Evolutionary conservation across 2,797 vertebrate species (phyloP), one percentile per base, ranked within the genome.

Genomic region (Neosalanx taihuensis): DNA sequence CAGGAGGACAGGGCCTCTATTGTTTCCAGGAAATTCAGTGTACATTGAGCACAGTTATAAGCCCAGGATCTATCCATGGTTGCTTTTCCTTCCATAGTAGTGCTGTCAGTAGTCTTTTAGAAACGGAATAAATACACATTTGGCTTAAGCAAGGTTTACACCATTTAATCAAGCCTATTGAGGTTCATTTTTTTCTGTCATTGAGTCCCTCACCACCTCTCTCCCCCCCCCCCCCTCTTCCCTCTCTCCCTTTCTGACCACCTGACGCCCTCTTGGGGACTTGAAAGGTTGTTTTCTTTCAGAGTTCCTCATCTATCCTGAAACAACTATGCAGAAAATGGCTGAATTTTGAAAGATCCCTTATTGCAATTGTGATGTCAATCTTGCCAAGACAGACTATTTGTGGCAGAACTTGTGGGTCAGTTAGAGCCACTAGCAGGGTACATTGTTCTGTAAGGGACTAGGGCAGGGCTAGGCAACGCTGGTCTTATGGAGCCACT

Each of bases 221-320:
- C 49, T 3, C 15, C 4, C 49, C 17, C 49, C 17, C 49, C 9
- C 35, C 35, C 2, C 35, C 17, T 13, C 17, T 9, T 49, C 46
- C 15, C 49, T 17, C 2, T 53, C 49, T 53, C 15, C 17, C 49
- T 53, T 15, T 53, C 49, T 53, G 49, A 15, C 49, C 49, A 53
- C 17, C 17, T 53, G 49, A 20, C 57, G 57, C 57, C 57, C 57
- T 59, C 57, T 59, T 26, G n/a, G 57, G 57, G 57, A 59, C 57
- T 26, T 26, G 57, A 59, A 59, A 2, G 49, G 49, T 53, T 18
- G 13, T 53, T 17, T 53, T 18, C 0, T 18, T 5, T 53, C 6
- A 15, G 49, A 53, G 17, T 15, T 37, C 35, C 15, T 53, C 17
- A 53, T 53, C 15, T 18, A 53, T 15, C 13, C 5, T 53, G 49